Evolutionary conservation across 2,113 vertebrate species (phyloP), one percentile per base, ranked within the genome.

Genomic region (Rynchops niger): DNA sequence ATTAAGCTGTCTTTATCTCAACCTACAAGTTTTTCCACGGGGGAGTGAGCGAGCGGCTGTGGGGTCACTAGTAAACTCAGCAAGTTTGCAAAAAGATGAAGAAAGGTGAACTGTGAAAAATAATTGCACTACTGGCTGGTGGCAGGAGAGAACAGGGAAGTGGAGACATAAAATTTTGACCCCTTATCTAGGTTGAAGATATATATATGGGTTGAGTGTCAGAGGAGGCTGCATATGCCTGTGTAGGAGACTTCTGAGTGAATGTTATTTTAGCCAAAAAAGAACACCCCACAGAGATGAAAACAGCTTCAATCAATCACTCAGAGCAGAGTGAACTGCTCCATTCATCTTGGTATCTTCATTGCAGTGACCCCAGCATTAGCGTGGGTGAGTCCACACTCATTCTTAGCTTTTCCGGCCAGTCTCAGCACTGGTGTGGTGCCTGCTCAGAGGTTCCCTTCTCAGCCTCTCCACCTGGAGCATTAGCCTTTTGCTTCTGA

Each of bases 271-370:
- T 67, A 81, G 62, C 20, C 38, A 90, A 90, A 88, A 67, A 82
- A 88, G 38, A 96, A 86, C 82, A 86, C n/a, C 84, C 85, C 67
- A 77, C 90, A 86, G 95, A 95, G 88, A 93, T 90, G 72, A 90
- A 90, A 93, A 96, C 63, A 30, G 17, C 53, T 94, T 73, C 66
- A 95, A n/a, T 93, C 81, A 72, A 65, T 95, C 73, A 86, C 74
- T 91, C 53, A 47, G 55, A 88, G 30, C 47, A 82, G 53, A 83
- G 36, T 82, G 78, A 93, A 43, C 78, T 87, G 55, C 56, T 91
- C 52, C 50, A 58, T 83, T 94, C 45, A 13, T 93, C 92, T 94
- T 77, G 50, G 30, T 88, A 34, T 88, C 93, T 71, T 77, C 59
- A 34, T 92, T 77, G 83, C 55, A 49, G 61, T 82, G 78, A 90